phyloP scores from a whole-genome alignment of 2,113 vertebrate species.

The Percina caprodes region DNA sequence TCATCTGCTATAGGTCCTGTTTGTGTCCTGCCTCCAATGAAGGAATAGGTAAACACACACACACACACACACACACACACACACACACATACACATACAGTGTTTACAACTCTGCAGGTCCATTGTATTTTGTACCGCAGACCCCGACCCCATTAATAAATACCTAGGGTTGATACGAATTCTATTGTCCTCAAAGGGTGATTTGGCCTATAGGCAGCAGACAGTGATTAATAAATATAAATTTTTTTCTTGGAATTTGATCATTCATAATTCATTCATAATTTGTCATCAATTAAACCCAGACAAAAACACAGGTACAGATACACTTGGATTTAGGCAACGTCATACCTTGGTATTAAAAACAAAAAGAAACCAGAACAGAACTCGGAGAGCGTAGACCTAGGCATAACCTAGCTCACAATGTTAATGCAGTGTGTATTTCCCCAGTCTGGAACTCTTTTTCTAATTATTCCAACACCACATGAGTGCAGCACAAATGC shows the following conservation, averaged over 20 bases:
- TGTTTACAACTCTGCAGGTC: too few relatives aligned
- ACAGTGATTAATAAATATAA: background rate
- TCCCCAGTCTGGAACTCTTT: too few relatives aligned
- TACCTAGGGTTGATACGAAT: background rate
- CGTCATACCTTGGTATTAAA: background rate
- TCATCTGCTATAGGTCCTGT: constrained; percentile 35
- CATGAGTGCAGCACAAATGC: too few relatives aligned
- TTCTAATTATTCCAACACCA: too few relatives aligned
- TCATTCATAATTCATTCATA: too few relatives aligned
- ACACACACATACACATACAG: constrained; percentile 7
- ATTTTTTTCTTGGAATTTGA: background rate
- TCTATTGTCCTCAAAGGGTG: background rate
- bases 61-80: constrained; percentile 3
- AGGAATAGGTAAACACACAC: constrained; percentile 36
- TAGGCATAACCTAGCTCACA: background rate
- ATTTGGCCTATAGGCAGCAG: background rate
- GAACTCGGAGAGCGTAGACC: too few relatives aligned
- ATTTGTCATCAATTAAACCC: background rate
- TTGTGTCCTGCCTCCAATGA: background rate
- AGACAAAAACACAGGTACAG: background rate
- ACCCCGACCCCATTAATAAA: background rate
- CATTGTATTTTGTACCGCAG: background rate
- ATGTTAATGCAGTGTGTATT: too few relatives aligned
- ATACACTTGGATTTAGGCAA: background rate
- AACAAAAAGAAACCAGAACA: background rate